Base-by-base conservation (phyloP, 1,140 invertebrate genomes). In the Pseudomyrmex dendroicus region DNA sequence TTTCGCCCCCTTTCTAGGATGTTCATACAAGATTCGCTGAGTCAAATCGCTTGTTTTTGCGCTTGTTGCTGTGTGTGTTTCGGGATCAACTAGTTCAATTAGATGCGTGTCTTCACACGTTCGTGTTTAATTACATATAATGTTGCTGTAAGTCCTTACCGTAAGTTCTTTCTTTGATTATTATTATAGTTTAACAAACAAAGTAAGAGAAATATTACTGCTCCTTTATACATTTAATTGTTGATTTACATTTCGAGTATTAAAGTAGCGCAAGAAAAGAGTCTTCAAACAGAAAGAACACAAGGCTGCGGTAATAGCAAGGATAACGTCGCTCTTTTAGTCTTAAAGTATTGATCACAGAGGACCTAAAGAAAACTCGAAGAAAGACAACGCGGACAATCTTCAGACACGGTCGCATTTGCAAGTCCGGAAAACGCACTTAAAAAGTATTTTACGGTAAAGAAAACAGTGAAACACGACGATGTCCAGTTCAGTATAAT, bases 1-100 rank as follows among this genome's bases (percentile, higher is more conserved):
- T 82, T 83, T 63, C 12, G 57, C 64, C 63, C 25, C 82, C 85
- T 85, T 35, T 90, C 86, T 84, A 83, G 89, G 89, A 89, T 88
- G 89, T 91, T 92, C 91, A 89, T 90, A 90, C 88, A 77, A 83
- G 73, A 88, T 84, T 54, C 63, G 64, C 63, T 83, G 64, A 86
- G 83, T 85, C 77, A 50, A 85, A 87, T 87, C 61, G 63, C 83
- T 35, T 35, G 35, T 35, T 35, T 35, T 35, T 68, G 57, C 46
- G 67, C 61, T 63, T 73, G 61, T 48, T 48, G 25, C n/a, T 73
- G 35, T 35, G 35, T 35, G 35, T 35, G 35, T 7, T 88, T 86
- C 46, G 46, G 22, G 46, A 46, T 68, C 57, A 73, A 62, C 44
- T 48, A 17, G 64, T 74, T 78, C 61, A 84, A 83, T 64, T 76